Base-by-base conservation (phyloP, 2,888 invertebrate genomes). In the Rhagonycha fulva region DNA sequence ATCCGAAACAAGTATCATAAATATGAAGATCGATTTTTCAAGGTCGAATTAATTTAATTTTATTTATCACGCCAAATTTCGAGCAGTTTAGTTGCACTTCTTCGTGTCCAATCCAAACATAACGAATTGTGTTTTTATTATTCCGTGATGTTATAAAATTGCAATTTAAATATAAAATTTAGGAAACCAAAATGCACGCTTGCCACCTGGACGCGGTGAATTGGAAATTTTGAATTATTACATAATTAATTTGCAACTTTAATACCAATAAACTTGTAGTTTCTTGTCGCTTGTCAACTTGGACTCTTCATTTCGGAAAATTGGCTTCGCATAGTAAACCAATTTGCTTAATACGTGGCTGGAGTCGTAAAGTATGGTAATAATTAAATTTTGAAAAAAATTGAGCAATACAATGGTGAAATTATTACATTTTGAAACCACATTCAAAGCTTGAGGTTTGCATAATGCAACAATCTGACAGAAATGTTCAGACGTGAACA, bases 31-130 rank as follows among this genome's bases (percentile, higher is more conserved):
- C 68, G 72, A 67, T 68, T 72, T 68, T 60, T 68, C 67, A 72
- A 72, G 72, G 72, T 68, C 72, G 72, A 9, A 72, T 72, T 72
- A 72, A 72, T 72, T 72, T 67, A 72, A 68, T 72, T 68, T 72
- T 60, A 68, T 72, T 72, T 72, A 72, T 72, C 68, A n/a, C 47
- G 47, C 12, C 7, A 47, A 47, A 47, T 2, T 47, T 47, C 47
- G 47, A 47, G 47, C 47, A 47, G 9, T 47, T 47, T 47, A n/a
- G 47, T 47, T 47, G 47, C n/a, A 47, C n/a, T n/a, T 7, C n/a
- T 32, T n/a, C 47, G n/a, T n/a, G 47, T n/a, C 47, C 26, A 26
- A 11, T 1, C 0, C 11, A 11, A 32, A 32, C 4, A 32, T 32
- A 11, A 32, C 11, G 30, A 4, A 47, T 47, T 47, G n/a, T n/a